Evolutionary conservation across 2,797 vertebrate species (phyloP), one percentile per base, ranked within the genome.

Genomic region (Chelonia mydas): DNA sequence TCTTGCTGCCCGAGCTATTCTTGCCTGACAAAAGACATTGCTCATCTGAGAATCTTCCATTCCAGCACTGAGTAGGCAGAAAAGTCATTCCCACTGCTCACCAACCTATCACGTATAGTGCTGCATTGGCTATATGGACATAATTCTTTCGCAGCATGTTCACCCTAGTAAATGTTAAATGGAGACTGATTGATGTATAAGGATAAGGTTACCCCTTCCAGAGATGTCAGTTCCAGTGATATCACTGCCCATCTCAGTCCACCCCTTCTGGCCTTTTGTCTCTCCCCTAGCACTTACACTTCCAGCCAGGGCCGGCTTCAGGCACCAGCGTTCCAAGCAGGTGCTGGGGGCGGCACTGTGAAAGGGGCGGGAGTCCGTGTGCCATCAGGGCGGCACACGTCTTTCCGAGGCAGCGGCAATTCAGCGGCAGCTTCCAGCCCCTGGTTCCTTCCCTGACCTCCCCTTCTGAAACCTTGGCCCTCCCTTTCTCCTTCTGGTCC

Each of bases 1-100:
- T n/a, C 81, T 79, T 78, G 50, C 76, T 96, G 49, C 41, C 74
- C 0, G 7, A 92, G 47, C 81, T 86, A 41, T 51, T 92, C 51
- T 89, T 92, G 72, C 25, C 6, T 92, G 41, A 93, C 51, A 81
- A 37, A 92, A 94, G 87, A 79, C 28, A 72, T 94, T 90, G 17
- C 51, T 97, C n/a, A 74, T 88, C 54, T 89, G 83, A 95, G 87
- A 59, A 72, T 72, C 37, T 85, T 81, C 37, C 79, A 92, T 12
- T 87, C 45, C 33, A 79, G 68, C 1, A 1, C 50, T 27, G 37
- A 68, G 11, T 74, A 87, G 55, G 17, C 45, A 83, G 57, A 59
- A 77, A 65, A 84, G 50, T 87, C 0, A 41, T 86, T 92, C 53
- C 1, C 0, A 21, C 57, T 57, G 15, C 53, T 90, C 47, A 13